Evolutionary conservation across 2,113 vertebrate genomes (phyloP).

Genomic region (Artemisiospiza belli): DNA sequence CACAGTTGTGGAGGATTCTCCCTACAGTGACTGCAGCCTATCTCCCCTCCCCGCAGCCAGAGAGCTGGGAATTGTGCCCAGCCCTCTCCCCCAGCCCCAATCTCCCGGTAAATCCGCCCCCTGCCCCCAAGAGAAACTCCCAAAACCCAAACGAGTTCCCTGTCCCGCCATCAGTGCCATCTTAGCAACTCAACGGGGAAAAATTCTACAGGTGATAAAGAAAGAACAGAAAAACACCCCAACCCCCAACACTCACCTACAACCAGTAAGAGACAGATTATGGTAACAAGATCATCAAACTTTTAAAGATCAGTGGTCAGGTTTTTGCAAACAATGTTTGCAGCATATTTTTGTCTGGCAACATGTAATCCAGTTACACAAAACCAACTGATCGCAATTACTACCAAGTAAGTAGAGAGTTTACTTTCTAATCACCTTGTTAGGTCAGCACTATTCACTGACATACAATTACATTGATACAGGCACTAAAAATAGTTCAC

Average conservation of each 20-base stretch:
- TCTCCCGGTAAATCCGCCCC: no score
- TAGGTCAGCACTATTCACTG: background rate
- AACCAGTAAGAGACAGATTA: background rate
- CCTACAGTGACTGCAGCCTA: no score
- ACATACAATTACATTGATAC: background rate
- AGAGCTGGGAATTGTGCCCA: no score
- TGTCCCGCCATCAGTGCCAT: no score
- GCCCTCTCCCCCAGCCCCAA: no score
- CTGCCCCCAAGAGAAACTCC: no score
- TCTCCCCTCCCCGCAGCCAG: no score
- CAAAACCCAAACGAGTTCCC: no score
- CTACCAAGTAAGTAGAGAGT: background rate
- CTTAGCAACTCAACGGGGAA: background rate
- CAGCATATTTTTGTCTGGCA: background rate
- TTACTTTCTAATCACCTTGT: background rate
- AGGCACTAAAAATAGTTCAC: constrained; percentile 10
- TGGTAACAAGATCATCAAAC: background rate
- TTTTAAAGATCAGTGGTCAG: background rate
- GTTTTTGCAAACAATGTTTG: background rate
- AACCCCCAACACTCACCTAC: background rate
- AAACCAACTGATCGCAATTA: background rate
- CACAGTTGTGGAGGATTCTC: no score
- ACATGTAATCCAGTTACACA: background rate
- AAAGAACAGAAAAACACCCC: background rate
- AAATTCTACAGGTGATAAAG: background rate